Percentiles rank a stretch among this genome's conserved stretches.
These are phyloP conservation scores for Schizotus pectinicornis DNA, from an alignment of 2,888 invertebrate genomes.

Conservation along the genomic window DNA sequence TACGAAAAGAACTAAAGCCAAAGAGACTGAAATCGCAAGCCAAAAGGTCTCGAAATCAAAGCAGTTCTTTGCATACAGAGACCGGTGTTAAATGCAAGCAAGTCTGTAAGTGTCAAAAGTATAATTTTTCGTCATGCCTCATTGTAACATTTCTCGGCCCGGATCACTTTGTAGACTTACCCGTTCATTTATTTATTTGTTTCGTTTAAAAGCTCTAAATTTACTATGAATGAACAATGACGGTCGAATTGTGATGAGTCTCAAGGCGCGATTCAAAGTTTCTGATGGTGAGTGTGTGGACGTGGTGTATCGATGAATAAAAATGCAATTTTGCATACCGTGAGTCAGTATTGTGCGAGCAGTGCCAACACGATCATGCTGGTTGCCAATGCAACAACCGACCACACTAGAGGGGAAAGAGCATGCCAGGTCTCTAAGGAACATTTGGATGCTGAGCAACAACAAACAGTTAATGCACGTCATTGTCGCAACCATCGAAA, in stretches of 20 bases:
- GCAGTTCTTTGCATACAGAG: slow-evolving; percentile 53
- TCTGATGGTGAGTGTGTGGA: slow-evolving; percentile 24
- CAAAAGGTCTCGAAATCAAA: slow-evolving; percentile 24
- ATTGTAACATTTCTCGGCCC: slow-evolving; percentile 45
- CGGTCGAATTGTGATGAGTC: slow-evolving; percentile 2
- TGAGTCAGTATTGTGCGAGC: slow-evolving; percentile 57
- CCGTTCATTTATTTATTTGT: not conserved
- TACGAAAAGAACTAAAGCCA: slow-evolving; percentile 50
- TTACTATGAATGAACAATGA: not conserved
- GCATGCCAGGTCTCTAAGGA: slow-evolving; percentile 58
- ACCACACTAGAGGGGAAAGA: slow-evolving; percentile 58
- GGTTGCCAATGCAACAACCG: slow-evolving; percentile 58
- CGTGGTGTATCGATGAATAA: slow-evolving; percentile 28
- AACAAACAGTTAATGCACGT: slow-evolving; percentile 46
- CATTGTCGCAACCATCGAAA: slow-evolving; percentile 44
- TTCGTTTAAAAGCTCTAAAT: slow-evolving; percentile 1
- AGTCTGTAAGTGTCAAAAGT: slow-evolving; percentile 32
- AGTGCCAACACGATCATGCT: slow-evolving; percentile 60
- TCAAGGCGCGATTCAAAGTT: slow-evolving; percentile 14
- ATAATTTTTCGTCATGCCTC: slow-evolving; percentile 46
- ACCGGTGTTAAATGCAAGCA: slow-evolving; percentile 45
- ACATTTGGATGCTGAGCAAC: slow-evolving; percentile 52
- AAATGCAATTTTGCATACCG: slow-evolving; percentile 50
- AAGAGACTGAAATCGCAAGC: slow-evolving; percentile 26
- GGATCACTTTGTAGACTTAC: slow-evolving; percentile 4